Percentiles rank a stretch among this genome's conserved stretches.
phyloP scores from a whole-genome alignment of 2,113 vertebrate species.

The Tetrax tetrax region DNA sequence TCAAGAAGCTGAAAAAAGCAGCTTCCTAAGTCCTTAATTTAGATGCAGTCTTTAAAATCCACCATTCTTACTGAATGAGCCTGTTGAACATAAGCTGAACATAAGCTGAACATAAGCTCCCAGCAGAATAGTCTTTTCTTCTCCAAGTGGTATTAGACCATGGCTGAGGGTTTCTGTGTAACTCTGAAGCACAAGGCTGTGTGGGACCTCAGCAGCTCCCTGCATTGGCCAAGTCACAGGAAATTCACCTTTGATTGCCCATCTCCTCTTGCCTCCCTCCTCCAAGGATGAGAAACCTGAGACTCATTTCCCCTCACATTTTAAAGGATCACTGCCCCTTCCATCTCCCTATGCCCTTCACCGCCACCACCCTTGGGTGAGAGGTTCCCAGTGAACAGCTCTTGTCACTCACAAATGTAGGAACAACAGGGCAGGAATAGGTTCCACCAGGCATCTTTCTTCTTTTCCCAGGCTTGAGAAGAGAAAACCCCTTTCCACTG shows the following conservation, averaged over 20 bases:
- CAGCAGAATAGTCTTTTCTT: not conserved
- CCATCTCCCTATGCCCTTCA: not conserved
- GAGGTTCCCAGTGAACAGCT: not conserved
- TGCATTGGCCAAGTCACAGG: not conserved
- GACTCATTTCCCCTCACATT: not conserved
- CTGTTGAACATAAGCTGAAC: too few relatives aligned
- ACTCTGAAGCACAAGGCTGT: not conserved
- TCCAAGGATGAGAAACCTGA: not conserved
- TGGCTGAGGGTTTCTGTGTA: not conserved
- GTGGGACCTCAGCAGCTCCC: accelerated
- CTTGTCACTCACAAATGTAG: accelerated
- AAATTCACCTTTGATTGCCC: not conserved
- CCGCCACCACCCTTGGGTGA: not conserved
- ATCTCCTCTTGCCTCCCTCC: not conserved
- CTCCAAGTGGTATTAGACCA: not conserved
- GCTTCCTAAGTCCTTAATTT: not conserved
- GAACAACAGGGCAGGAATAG: not conserved
- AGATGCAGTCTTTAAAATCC: not conserved
- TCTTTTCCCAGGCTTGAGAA: not conserved
- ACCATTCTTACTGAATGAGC: not conserved
- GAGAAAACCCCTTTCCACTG: not conserved
- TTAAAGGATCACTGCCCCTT: not conserved
- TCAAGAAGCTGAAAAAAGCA: not conserved
- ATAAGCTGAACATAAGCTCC: not conserved
- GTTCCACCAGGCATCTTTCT: not conserved